Base-by-base conservation (phyloP, 2,797 vertebrate genomes). In the Lycodopsis pacificus region DNA sequence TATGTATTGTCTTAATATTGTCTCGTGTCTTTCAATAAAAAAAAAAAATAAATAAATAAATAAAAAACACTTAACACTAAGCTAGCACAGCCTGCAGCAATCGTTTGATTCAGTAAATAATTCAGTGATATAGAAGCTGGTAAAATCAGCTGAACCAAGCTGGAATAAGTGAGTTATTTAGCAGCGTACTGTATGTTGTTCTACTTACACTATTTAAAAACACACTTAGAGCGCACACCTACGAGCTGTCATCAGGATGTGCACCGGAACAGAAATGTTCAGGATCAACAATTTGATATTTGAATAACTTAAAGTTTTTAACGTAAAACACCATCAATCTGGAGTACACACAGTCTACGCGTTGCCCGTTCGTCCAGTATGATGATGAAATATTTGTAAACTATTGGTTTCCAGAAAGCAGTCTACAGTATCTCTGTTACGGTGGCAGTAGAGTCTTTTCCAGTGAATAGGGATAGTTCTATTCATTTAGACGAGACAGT, bases 401-500 rank as follows among this genome's bases (percentile, higher is more conserved):
- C 17, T 4, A 42, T 51, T 17, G 8, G 19, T 17, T 2, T 19
- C 25, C 34, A 62, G 25, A 6, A 34, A 51, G 54, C 54, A 4
- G 22, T 61, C 53, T 10, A 4, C 34, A 53, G 58, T 9, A 3
- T 61, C 46, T 58, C 20, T 46, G 3, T 25, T 30, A 17, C 13
- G 3, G 1, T 4, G 27, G 13, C 11, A 40, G 4, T 2, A 27
- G 8, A 19, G 8, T 30, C 42, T n/a, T 42, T 4, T 17, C 58
- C 25, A 61, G 5, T 62, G 10, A 80, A 56, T 34, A 14, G 7
- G 13, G 11, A 11, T 54, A 19, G 40, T 14, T 67, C 3, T 54
- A 44, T 20, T 4, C 22, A 17, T 77, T 79, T 30, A 77, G 42
- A 22, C 20, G 25, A 57, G n/a, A 57, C 59, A 48, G 70, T 9